These are phyloP conservation scores for Mizuhopecten yessoensis DNA, from an alignment of 1,140 invertebrate genomes.

Conservation along the genomic window DNA sequence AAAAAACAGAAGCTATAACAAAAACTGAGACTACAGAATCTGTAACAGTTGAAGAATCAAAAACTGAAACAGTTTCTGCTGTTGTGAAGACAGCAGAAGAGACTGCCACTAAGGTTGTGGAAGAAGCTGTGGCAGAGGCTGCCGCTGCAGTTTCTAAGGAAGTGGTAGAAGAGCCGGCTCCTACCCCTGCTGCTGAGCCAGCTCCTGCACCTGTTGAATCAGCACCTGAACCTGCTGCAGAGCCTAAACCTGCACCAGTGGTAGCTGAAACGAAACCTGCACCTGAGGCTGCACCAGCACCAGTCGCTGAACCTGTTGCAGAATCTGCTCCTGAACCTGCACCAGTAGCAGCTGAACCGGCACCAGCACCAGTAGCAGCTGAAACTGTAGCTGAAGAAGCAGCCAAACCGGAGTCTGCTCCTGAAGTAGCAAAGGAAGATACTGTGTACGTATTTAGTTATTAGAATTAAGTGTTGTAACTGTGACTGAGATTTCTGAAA, in stretches of 20 bases:
- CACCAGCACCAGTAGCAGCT: background rate
- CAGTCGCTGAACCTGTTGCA: background rate
- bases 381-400: background rate
- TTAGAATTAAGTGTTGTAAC: background rate
- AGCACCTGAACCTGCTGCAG: slow-evolving; percentile 19
- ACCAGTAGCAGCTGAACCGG: slow-evolving; percentile 20
- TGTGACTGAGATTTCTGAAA: no score
- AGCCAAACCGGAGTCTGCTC: slow-evolving; percentile 4
- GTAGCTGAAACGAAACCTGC: background rate
- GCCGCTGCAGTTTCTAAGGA: background rate
- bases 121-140: slow-evolving; percentile 22
- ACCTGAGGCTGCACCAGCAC: background rate
- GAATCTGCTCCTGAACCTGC: slow-evolving; percentile 40
- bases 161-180: background rate
- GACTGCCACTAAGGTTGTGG: background rate
- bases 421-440: slow-evolving; percentile 22
- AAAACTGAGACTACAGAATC: background rate
- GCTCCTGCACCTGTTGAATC: background rate
- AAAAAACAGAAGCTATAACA: background rate
- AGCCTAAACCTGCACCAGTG: background rate
- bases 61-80: background rate
- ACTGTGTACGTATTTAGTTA: background rate
- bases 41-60: no score
- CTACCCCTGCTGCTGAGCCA: background rate
- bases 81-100: slow-evolving; percentile 5